These are phyloP conservation scores for Montipora sp. DNA, from an alignment of 64 coral and sea anemone species.

Conservation along the genomic window DNA sequence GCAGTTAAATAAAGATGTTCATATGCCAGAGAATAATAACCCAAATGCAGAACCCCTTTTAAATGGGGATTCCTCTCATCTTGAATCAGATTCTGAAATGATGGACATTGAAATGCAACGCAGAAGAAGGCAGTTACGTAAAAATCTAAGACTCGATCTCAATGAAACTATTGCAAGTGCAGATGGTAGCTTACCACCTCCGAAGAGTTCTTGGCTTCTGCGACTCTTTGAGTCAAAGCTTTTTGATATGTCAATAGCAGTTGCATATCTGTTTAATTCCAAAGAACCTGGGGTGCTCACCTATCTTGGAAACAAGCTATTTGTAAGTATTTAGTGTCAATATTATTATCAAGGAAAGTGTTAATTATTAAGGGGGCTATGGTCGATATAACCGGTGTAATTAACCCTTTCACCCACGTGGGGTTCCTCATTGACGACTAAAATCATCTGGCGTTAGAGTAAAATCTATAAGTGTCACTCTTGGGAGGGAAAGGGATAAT, in stretches of 20 bases:
- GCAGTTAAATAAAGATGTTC: background rate
- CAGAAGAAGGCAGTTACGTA: conserved; percentile 8
- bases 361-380: too few species aligned
- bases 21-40: conserved; percentile 26
- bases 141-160: conserved; percentile 22
- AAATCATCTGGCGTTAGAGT: too few species aligned
- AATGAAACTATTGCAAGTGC: background rate
- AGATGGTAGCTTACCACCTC: conserved; percentile 65
- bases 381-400: too few species aligned
- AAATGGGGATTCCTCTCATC: conserved; percentile 9
- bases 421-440: too few species aligned
- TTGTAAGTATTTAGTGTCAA: conserved; percentile 85
- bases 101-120: conserved; percentile 20
- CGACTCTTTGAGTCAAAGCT: conserved; percentile 96
- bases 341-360: too few species aligned
- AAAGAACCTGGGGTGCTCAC: conserved; percentile 96
- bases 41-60: conserved; percentile 9
- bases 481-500: too few species aligned
- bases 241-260: conserved; percentile 99
- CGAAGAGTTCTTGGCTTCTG: conserved; percentile 91
- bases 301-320: conserved; percentile 97
- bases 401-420: too few species aligned
- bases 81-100: conserved; percentile 7
- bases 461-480: too few species aligned
- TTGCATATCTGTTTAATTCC: conserved; percentile 97